Evolutionary conservation across 2,797 vertebrate species (phyloP).

Genomic region (Cyprinella venusta): DNA sequence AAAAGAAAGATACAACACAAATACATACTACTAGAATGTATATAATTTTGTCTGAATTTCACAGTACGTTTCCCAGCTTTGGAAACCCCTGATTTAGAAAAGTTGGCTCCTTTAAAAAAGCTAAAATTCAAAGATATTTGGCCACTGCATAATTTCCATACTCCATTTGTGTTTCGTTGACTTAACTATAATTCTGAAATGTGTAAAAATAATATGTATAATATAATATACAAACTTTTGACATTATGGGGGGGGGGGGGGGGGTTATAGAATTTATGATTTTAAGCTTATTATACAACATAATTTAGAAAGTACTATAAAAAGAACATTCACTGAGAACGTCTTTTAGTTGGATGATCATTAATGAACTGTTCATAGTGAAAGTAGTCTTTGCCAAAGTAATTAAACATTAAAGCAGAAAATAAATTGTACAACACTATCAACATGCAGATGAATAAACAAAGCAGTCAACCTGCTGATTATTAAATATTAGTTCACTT

Average conservation of each 20-base stretch:
- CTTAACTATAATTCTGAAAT: no score
- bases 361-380: constrained; percentile 2
- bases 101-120: not conserved
- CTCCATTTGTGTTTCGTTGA: no score
- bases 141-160: no score
- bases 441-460: constrained; percentile 37
- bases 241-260: no score
- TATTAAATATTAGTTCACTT: constrained; percentile 34
- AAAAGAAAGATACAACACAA: not conserved
- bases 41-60: not conserved
- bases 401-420: constrained; percentile 64
- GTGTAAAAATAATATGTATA: no score
- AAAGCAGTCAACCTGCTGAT: constrained; percentile 22
- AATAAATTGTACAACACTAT: constrained; percentile 9
- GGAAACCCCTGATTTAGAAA: not conserved
- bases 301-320: not conserved
- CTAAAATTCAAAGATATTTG: no score
- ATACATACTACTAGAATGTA: not conserved
- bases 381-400: constrained; percentile 27
- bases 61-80: no score
- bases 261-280: not conserved
- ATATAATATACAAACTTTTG: no score
- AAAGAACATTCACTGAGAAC: not conserved
- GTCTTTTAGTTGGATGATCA: constrained; percentile 1
- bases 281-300: not conserved